A percentile compares a stretch with the other conserved stretches of the same genome.
These are phyloP conservation scores for Platysternon megacephalum DNA, from an alignment of 2,113 vertebrate species.

Conservation along the genomic window DNA sequence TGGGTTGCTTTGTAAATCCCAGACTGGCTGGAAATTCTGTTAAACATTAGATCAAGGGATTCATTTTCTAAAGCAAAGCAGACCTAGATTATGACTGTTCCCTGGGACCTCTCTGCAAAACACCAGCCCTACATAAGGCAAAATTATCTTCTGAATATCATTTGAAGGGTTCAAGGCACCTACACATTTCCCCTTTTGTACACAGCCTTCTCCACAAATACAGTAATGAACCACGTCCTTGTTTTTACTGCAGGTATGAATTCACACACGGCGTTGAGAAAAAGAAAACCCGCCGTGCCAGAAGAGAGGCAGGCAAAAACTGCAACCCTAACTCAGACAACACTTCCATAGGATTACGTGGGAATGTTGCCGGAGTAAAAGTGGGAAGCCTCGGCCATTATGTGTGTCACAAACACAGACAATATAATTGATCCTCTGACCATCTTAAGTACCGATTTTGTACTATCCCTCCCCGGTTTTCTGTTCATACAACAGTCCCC, in stretches of 20 bases:
- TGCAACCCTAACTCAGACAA: not conserved
- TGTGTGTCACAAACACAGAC: not conserved
- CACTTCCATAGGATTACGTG: not conserved
- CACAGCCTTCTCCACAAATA: not conserved
- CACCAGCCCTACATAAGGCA: not conserved
- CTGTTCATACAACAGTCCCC: not conserved
- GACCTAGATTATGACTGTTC: no score
- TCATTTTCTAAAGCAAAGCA: not conserved
- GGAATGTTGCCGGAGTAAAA: not conserved
- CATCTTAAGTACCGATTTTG: not conserved
- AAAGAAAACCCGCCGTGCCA: not conserved
- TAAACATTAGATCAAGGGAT: not conserved
- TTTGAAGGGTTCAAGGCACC: not conserved
- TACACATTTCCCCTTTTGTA: no score
- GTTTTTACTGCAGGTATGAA: not conserved
- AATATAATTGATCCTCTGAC: not conserved
- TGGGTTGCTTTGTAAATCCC: not conserved
- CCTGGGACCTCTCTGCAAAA: not conserved
- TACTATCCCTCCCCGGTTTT: not conserved
- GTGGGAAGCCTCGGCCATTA: not conserved
- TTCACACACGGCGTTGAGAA: not conserved
- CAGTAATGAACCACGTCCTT: not conserved
- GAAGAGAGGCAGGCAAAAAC: not conserved
- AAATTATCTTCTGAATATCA: not conserved
- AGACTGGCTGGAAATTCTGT: not conserved